These are phyloP conservation scores for Hydrochoerus hydrochaeris DNA, from an alignment of 2,113 vertebrate species.

Conservation along the genomic window DNA sequence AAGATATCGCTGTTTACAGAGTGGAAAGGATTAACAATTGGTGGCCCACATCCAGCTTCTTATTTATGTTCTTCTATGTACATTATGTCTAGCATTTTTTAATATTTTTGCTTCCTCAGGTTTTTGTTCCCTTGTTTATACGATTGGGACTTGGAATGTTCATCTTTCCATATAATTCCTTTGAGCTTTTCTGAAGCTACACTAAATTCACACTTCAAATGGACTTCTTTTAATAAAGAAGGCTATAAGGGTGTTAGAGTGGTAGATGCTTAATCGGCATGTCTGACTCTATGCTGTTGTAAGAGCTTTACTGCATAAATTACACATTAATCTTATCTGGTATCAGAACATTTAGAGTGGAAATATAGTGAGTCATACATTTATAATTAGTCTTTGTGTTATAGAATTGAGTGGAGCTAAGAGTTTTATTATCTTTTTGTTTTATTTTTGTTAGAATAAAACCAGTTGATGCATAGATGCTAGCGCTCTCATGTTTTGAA, in stretches of 20 bases:
- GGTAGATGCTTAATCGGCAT: slow-evolving; percentile 42
- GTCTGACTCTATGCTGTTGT: slow-evolving; percentile 16
- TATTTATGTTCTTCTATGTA: slow-evolving; percentile 18
- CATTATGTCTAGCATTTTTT: slow-evolving; percentile 61
- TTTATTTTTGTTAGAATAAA: neutral
- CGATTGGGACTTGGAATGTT: slow-evolving; percentile 25
- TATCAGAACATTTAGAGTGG: slow-evolving; percentile 48
- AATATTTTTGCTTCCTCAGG: slow-evolving; percentile 56
- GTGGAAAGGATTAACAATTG: slow-evolving; percentile 62
- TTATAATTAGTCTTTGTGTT: neutral
- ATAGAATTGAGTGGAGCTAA: neutral
- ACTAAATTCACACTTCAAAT: slow-evolving; percentile 41
- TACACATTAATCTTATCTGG: neutral
- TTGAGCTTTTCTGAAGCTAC: neutral
- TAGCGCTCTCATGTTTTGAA: neutral
- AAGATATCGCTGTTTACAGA: slow-evolving; percentile 61
- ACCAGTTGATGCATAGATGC: neutral
- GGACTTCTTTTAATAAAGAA: slow-evolving; percentile 49
- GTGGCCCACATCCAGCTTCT: neutral
- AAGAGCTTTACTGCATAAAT: slow-evolving; percentile 17
- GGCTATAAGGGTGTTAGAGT: slow-evolving; percentile 18
- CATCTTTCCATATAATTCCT: slow-evolving; percentile 20
- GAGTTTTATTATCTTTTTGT: slow-evolving; percentile 18
- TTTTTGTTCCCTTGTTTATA: neutral
- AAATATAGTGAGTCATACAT: neutral